phyloP scores from a whole-genome alignment of 2,113 vertebrate genomes.

The Talpa occidentalis region DNA sequence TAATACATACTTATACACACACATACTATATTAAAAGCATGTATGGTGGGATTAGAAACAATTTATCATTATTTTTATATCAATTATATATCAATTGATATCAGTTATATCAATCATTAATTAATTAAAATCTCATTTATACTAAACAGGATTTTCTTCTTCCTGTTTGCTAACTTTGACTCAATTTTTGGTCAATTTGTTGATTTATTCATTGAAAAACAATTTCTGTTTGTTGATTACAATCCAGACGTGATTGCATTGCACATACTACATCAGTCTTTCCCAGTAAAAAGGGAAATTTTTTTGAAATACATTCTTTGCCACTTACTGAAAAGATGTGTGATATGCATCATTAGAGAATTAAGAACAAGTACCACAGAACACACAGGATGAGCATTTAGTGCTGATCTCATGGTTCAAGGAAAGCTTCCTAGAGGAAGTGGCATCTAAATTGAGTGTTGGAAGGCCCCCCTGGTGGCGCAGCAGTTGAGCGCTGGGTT shows the following conservation, averaged over 20 bases:
- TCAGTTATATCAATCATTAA: background rate
- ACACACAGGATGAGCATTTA: background rate
- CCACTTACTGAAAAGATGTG: background rate
- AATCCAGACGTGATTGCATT: background rate
- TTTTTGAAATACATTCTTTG: background rate
- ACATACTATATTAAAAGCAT: background rate
- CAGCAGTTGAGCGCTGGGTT: too few species aligned
- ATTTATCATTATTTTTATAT: background rate
- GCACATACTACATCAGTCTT: background rate
- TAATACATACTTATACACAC: background rate
- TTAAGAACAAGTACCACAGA: background rate
- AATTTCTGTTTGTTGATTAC: background rate
- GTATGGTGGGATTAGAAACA: background rate
- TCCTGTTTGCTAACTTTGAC: background rate
- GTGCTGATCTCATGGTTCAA: background rate
- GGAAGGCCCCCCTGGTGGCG: too few species aligned
- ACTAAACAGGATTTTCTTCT: background rate
- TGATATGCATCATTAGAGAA: background rate
- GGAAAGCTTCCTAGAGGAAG: background rate
- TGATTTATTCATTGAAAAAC: slow-evolving; percentile 21
- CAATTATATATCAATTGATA: too few species aligned
- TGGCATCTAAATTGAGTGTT: background rate
- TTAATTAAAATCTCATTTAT: background rate
- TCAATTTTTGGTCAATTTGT: background rate
- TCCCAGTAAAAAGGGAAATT: background rate